Percentiles rank a stretch among this genome's conserved stretches.
phyloP scores from a whole-genome alignment of 2,797 vertebrate species.

The Rhyacichthys aspro region DNA sequence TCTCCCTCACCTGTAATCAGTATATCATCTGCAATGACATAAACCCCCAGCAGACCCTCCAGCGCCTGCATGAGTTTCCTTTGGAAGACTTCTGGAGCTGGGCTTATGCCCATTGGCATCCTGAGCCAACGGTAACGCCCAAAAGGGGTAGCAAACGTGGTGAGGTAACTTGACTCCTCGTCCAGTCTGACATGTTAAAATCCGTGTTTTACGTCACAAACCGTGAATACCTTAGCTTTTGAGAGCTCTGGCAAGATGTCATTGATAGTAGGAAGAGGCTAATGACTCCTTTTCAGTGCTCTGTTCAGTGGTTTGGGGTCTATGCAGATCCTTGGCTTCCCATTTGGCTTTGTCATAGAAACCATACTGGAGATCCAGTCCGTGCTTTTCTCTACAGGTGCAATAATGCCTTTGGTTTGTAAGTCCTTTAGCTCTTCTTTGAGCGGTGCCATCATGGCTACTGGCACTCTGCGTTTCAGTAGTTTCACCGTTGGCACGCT shows the following conservation, averaged over 20 bases:
- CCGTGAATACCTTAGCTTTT: constrained; percentile 28
- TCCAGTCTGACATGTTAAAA: constrained; percentile 26
- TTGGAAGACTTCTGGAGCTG: too few species aligned
- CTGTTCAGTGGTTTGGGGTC: constrained; percentile 16
- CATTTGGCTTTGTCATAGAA: constrained; percentile 8
- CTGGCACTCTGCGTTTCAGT: too few species aligned
- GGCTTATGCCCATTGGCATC: constrained; percentile 21
- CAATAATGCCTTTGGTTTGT: constrained; percentile 11
- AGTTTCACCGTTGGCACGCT: too few species aligned
- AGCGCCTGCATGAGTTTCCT: constrained; percentile 3
- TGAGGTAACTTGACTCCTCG: constrained; percentile 22
- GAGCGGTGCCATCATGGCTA: too few species aligned
- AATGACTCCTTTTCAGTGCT: constrained; percentile 16
- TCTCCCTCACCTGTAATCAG: not conserved
- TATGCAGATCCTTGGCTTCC: constrained; percentile 15
- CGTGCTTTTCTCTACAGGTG: constrained; percentile 10
- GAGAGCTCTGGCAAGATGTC: constrained; percentile 14
- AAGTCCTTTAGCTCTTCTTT: too few species aligned
- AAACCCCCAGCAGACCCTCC: not conserved
- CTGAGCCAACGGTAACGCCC: constrained; percentile 14
- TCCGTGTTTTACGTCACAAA: constrained; percentile 39
- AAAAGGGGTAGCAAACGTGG: constrained; percentile 28
- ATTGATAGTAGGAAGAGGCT: constrained; percentile 15
- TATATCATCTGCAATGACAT: not conserved
- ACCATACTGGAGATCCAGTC: constrained; percentile 11